Conservation (phyloP, 2,888 invertebrate genomes). For the Microctonus brassicae region DNA sequence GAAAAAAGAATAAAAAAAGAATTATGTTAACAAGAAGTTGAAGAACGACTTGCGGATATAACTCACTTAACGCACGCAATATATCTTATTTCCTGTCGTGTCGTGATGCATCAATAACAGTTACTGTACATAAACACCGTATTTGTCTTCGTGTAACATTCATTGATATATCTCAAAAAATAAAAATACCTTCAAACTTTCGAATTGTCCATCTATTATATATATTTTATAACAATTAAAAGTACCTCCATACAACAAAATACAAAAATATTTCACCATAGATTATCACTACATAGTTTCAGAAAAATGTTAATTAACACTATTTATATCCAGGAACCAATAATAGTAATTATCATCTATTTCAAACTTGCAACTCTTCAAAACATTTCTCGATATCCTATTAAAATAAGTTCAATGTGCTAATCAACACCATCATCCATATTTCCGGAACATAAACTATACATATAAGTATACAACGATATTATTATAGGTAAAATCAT, state of each 20-base stretch:
- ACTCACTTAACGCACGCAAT: slow-evolving; percentile 37
- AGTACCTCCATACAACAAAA: neutral
- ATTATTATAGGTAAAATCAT: neutral
- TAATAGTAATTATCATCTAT: neutral
- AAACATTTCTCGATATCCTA: neutral
- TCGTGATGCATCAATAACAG: slow-evolving; percentile 9
- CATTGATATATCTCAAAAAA: neutral
- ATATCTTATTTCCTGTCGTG: slow-evolving; percentile 8
- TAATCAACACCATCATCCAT: neutral
- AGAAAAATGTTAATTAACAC: neutral
- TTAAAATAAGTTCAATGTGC: neutral
- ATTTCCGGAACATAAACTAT: neutral
- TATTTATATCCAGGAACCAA: neutral
- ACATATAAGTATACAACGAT: neutral
- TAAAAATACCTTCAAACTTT: neutral
- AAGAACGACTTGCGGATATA: slow-evolving; percentile 20
- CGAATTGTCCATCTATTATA: no score
- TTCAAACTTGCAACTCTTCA: neutral
- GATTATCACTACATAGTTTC: neutral
- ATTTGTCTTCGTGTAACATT: neutral
- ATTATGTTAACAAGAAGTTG: slow-evolving; percentile 24
- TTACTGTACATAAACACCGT: neutral
- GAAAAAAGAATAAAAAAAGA: slow-evolving; percentile 27
- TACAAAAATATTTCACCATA: neutral
- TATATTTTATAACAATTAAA: neutral